Conservation (phyloP, 64 coral and sea anemone species). For the Stichodactyla helianthus region DNA sequence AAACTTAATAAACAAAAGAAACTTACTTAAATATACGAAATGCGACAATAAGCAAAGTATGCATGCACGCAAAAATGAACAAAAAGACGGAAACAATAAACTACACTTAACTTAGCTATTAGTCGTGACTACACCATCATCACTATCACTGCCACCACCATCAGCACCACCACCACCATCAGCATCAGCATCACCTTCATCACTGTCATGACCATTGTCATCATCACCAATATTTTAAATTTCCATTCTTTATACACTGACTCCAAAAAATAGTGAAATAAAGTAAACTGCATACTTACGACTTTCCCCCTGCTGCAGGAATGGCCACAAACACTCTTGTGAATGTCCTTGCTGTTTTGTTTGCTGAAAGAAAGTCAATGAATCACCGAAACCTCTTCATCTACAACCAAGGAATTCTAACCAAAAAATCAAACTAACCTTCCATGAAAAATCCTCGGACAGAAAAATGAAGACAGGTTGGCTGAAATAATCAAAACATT, state of each 20-base stretch:
- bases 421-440: conserved; percentile 45
- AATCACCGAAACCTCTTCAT: background rate
- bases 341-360: conserved; percentile 65
- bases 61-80: too few relatives aligned
- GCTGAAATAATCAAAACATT: conserved; percentile 25
- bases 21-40: too few relatives aligned
- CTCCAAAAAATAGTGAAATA: background rate
- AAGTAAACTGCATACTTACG: conserved; percentile 58
- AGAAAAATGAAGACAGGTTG: conserved; percentile 72
- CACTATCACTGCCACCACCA: too few relatives aligned
- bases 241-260: background rate
- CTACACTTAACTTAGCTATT: too few relatives aligned
- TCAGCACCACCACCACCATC: too few relatives aligned
- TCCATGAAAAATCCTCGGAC: conserved; percentile 87
- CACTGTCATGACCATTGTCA: too few relatives aligned
- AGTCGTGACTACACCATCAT: too few relatives aligned
- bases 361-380: conserved; percentile 18
- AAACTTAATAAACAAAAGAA: too few relatives aligned
- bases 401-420: background rate
- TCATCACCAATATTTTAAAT: background rate
- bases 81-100: too few relatives aligned
- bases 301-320: conserved; percentile 53
- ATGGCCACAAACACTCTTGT: conserved; percentile 88
- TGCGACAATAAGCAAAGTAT: too few relatives aligned
- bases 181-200: too few relatives aligned